Evolutionary conservation across 2,113 vertebrate genomes (phyloP).

Genomic region (Bagarius yarrelli): DNA sequence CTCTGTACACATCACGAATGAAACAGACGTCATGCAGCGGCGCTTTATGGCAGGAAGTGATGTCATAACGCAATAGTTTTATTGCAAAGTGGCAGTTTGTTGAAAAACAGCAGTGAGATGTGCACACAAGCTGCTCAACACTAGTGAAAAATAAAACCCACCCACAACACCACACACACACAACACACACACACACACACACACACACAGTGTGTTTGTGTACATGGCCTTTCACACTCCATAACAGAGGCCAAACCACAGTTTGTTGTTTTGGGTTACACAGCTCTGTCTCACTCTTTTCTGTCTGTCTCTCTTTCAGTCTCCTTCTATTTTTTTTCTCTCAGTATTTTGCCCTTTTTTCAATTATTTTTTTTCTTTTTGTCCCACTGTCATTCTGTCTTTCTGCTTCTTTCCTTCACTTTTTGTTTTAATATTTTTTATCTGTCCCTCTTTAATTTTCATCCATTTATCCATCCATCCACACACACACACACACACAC

Average conservation of each 20-base stretch:
- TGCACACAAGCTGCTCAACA: background rate
- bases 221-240: slow-evolving; percentile 34
- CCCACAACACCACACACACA: slow-evolving; percentile 5
- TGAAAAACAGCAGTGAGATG: background rate
- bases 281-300: slow-evolving; percentile 38
- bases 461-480: slow-evolving; percentile 6
- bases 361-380: no score
- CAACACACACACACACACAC: slow-evolving; percentile 9
- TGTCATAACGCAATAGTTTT: background rate
- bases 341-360: slow-evolving; percentile 25
- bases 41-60: slow-evolving; percentile 13
- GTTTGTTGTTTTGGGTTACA: slow-evolving; percentile 64
- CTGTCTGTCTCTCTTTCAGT: background rate
- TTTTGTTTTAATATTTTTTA: no score
- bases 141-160: slow-evolving; percentile 11
- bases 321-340: background rate
- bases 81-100: background rate
- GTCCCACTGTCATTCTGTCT: no score
- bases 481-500: slow-evolving; percentile 27
- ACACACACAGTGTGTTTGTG: slow-evolving; percentile 18
- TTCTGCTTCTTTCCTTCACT: no score
- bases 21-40: background rate
- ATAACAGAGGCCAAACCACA: slow-evolving; percentile 32
- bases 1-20: background rate
- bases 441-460: background rate